Conservation (phyloP, 2,888 invertebrate species). For the Eledone cirrhosa region DNA sequence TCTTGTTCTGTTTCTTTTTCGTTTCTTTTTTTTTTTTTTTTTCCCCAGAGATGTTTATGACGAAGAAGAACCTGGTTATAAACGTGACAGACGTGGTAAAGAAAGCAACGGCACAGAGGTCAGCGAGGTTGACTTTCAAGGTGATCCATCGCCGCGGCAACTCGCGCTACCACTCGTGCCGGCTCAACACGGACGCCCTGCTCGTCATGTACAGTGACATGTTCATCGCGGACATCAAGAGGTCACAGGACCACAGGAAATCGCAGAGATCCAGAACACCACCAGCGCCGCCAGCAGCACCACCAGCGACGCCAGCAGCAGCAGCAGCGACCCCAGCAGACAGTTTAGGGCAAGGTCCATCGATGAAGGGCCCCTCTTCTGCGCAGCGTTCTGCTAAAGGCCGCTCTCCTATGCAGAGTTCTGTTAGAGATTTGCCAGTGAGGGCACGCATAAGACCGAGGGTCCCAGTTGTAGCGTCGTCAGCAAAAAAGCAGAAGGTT, state of each 20-base stretch:
- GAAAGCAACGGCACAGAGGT: neutral
- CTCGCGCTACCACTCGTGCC: neutral
- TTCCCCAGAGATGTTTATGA: slow-evolving; percentile 8
- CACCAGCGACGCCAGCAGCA: neutral
- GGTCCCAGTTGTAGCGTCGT: too few relatives aligned
- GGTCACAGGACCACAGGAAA: neutral
- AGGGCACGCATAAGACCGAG: too few relatives aligned
- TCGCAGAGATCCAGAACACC: neutral
- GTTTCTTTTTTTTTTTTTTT: neutral
- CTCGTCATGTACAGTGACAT: slow-evolving; percentile 14
- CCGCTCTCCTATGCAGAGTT: too few relatives aligned
- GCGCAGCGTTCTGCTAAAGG: too few relatives aligned
- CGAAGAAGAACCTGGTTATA: neutral
- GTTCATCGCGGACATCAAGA: neutral
- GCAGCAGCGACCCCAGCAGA: neutral
- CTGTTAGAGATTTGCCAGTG: too few relatives aligned
- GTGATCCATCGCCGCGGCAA: neutral
- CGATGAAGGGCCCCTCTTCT: too few relatives aligned
- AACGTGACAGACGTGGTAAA: neutral
- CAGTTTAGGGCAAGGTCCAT: too few relatives aligned
- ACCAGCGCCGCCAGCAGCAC: neutral
- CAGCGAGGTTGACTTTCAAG: neutral
- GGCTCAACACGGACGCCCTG: neutral
- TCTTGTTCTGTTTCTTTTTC: too few relatives aligned
- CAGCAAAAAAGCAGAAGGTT: too few relatives aligned